Percentiles rank a stretch among this genome's conserved stretches.
These are phyloP conservation scores for Onychorhynchus coronatus DNA, from an alignment of 2,113 vertebrate species.

Conservation along the genomic window DNA sequence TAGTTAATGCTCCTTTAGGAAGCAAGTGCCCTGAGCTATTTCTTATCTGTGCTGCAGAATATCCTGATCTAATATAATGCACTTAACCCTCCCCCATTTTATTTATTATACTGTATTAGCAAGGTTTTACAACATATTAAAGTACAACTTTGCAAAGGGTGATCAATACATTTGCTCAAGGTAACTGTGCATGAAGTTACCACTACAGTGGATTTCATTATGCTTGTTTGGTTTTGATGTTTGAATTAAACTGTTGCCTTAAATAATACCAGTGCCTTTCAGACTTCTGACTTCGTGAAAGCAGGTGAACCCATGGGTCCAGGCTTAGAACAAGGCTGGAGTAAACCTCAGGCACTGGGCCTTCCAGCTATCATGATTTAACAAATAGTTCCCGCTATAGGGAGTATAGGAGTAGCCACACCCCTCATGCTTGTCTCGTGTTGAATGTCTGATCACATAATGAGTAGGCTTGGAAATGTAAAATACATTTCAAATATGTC, in stretches of 20 bases:
- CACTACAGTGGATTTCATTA: not conserved
- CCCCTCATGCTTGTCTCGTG: not conserved
- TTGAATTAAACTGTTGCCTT: not conserved
- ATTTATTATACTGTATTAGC: conserved; percentile 35
- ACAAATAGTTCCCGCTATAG: not conserved
- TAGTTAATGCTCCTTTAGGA: conserved; percentile 5
- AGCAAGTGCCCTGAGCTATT: not conserved
- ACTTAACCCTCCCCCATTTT: conserved; percentile 10
- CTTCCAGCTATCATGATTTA: not conserved
- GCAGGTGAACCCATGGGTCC: not conserved
- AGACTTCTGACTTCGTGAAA: not conserved
- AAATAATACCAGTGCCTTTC: not conserved
- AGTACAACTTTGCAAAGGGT: not conserved
- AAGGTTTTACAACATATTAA: conserved; percentile 13
- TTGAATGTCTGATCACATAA: not conserved
- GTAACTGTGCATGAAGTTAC: not conserved
- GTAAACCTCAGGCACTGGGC: not conserved
- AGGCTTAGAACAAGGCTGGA: not conserved
- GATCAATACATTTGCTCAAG: conserved; percentile 31
- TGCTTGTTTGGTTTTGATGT: not conserved
- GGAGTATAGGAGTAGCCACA: not conserved
- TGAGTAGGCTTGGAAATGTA: not conserved
- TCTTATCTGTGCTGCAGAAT: not conserved
- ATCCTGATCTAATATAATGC: conserved; percentile 1
- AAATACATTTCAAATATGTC: not conserved